These are phyloP conservation scores for Pimephales promelas DNA, from an alignment of 2,113 vertebrate genomes.

Conservation along the genomic window DNA sequence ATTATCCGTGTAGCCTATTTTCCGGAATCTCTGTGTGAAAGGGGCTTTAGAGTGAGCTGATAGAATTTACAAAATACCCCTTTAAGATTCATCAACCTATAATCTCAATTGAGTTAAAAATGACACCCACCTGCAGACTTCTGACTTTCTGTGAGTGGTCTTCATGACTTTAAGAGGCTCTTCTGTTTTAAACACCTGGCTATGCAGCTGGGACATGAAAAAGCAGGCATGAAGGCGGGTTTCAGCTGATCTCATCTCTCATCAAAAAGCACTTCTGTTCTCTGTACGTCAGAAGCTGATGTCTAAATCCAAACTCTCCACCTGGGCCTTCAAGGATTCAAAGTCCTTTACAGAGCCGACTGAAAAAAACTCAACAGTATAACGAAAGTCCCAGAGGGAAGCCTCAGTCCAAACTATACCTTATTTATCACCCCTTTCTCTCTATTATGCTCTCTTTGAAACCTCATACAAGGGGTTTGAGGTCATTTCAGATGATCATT, in stretches of 20 bases:
- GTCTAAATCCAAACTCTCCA: slow-evolving; percentile 43
- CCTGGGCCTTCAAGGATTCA: slow-evolving; percentile 51
- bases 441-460: not conserved
- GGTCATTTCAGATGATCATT: not conserved
- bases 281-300: slow-evolving; percentile 40
- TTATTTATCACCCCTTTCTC: not conserved
- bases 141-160: slow-evolving; percentile 17
- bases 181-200: slow-evolving; percentile 46
- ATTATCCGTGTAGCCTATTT: too few species aligned
- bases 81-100: slow-evolving; percentile 8
- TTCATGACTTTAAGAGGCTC: slow-evolving; percentile 2
- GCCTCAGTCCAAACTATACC: not conserved
- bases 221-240: slow-evolving; percentile 18
- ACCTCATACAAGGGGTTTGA: not conserved
- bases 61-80: too few species aligned
- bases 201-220: slow-evolving; percentile 52
- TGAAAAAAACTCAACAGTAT: not conserved
- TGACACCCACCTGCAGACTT: not conserved
- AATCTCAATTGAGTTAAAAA: not conserved
- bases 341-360: slow-evolving; percentile 2
- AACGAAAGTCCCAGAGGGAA: not conserved
- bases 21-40: too few species aligned
- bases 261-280: slow-evolving; percentile 52
- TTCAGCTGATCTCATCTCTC: slow-evolving; percentile 38
- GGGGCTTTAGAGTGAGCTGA: not conserved